phyloP scores from a whole-genome alignment of 2,888 invertebrate genomes.

The Drosophila vallismaia region DNA sequence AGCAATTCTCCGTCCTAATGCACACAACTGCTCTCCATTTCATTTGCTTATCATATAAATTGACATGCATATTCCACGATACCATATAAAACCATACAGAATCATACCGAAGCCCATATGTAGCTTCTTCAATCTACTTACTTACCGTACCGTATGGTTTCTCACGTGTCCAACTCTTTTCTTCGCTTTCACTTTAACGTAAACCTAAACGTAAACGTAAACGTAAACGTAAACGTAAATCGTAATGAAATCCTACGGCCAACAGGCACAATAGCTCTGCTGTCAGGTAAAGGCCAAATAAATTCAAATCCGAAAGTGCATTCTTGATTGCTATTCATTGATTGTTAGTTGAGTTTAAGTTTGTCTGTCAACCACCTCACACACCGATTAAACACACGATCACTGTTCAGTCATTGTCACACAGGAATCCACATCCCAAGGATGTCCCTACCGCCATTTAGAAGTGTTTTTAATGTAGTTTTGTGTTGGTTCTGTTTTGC shows the following conservation, averaged over 20 bases:
- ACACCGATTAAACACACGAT: conserved; percentile 7
- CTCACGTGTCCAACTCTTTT: conserved; percentile 59
- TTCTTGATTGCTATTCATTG: conserved; percentile 67
- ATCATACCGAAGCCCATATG: conserved; percentile 28
- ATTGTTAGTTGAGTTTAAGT: conserved; percentile 75
- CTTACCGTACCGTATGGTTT: conserved; percentile 56
- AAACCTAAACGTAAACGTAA: conserved; percentile 18
- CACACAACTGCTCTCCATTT: conserved; percentile 36
- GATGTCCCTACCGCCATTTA: conserved; percentile 26
- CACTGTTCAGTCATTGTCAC: conserved; percentile 3
- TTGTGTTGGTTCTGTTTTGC: conserved; percentile 55
- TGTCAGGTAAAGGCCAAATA: conserved; percentile 84
- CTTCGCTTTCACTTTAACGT: conserved; percentile 60
- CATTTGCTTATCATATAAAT: conserved; percentile 72
- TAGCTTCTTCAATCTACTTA: conserved; percentile 34
- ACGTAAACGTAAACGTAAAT: conserved; percentile 32
- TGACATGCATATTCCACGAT: conserved; percentile 50
- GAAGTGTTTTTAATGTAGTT: conserved; percentile 56
- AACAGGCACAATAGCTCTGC: conserved; percentile 82
- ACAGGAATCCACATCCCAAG: conserved; percentile 8
- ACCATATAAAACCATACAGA: conserved; percentile 17
- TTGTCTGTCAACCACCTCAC: conserved; percentile 63
- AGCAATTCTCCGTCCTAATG: conserved; percentile 34
- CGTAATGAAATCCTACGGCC: conserved; percentile 40
- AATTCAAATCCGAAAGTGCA: conserved; percentile 49